Evolutionary conservation across 2,113 vertebrate genomes (phyloP).

Genomic region (Piprites chloris): DNA sequence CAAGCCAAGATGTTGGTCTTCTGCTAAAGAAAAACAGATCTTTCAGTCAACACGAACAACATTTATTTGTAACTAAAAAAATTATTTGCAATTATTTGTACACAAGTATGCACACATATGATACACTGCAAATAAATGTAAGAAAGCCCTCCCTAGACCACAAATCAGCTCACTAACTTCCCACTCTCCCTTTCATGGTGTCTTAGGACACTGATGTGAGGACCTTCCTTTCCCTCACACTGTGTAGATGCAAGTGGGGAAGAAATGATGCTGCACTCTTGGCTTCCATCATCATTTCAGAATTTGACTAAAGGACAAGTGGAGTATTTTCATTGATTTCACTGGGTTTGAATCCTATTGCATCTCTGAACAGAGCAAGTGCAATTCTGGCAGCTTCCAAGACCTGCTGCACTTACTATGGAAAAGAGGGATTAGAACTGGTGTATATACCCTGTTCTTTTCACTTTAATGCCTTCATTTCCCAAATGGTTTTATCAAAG

Average conservation of each 20-base stretch:
- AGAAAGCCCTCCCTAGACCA: neutral
- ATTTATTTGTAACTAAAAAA: neutral
- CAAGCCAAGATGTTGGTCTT: constrained; percentile 7
- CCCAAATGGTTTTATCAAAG: neutral
- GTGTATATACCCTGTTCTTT: neutral
- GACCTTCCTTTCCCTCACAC: neutral
- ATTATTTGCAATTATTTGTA: neutral
- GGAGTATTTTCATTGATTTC: neutral
- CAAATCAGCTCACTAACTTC: neutral
- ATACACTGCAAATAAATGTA: neutral
- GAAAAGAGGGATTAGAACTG: neutral
- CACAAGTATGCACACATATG: neutral
- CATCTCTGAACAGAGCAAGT: neutral
- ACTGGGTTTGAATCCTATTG: neutral
- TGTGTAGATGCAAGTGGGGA: neutral
- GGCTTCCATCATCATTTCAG: neutral
- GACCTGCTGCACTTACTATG: neutral
- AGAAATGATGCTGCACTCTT: neutral
- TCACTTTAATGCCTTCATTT: neutral
- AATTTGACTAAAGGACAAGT: neutral
- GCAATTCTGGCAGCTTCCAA: neutral
- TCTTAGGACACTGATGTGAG: neutral
- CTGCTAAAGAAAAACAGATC: constrained; percentile 49
- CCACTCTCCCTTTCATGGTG: neutral
- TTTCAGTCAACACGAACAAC: neutral